Conservation (phyloP, 2,113 vertebrate genomes). For the Brachirus orientalis region DNA sequence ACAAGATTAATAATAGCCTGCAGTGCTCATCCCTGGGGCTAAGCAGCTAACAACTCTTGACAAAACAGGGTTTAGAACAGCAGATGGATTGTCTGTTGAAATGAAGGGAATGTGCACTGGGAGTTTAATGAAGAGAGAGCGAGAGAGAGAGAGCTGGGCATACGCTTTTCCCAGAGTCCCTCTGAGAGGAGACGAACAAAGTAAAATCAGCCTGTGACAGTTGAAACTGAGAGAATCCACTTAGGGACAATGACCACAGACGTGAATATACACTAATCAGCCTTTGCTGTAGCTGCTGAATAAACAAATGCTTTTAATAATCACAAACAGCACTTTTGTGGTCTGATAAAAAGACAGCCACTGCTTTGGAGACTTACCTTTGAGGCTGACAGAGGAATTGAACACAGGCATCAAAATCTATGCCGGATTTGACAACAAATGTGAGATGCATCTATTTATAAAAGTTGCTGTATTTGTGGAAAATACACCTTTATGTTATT, state of each 20-base stretch:
- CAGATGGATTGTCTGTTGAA: conserved; percentile 83
- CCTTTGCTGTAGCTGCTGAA: conserved; percentile 72
- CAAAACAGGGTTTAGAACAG: conserved; percentile 81
- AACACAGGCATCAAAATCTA: conserved; percentile 35
- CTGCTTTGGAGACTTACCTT: conserved; percentile 42
- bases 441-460: conserved; percentile 43
- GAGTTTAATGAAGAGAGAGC: conserved; percentile 78
- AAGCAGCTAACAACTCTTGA: conserved; percentile 80
- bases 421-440: conserved; percentile 26
- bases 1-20: conserved; percentile 78
- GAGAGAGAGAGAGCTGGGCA: conserved; percentile 71
- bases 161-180: conserved; percentile 76
- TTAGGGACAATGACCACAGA: conserved; percentile 87
- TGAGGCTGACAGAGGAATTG: conserved; percentile 27
- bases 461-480: conserved; percentile 2
- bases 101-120: conserved; percentile 78
- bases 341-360: conserved; percentile 75
- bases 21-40: conserved; percentile 72
- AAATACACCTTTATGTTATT: conserved; percentile 13
- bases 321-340: conserved; percentile 91
- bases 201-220: conserved; percentile 88
- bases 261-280: conserved; percentile 91
- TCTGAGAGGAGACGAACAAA: conserved; percentile 80
- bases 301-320: conserved; percentile 88
- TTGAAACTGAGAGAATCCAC: conserved; percentile 85